phyloP scores from a whole-genome alignment of 2,888 invertebrate species.

The Idaea dimidiata region DNA sequence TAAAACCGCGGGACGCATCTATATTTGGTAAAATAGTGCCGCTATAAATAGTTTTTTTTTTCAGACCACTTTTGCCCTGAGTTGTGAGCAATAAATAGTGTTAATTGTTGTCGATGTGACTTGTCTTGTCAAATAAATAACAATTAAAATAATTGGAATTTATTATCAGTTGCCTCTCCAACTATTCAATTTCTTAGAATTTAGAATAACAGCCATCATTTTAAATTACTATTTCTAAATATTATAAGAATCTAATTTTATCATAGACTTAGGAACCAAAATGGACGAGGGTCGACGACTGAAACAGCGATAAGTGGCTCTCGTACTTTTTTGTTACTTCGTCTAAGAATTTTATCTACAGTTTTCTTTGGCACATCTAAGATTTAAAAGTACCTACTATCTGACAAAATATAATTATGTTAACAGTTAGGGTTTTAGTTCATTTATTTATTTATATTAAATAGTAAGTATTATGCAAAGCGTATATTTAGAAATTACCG shows the following conservation, averaged over 20 bases:
- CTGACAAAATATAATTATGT: slow-evolving; percentile 2
- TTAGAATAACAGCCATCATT: slow-evolving; percentile 38
- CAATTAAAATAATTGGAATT: too few relatives aligned
- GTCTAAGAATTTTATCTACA: slow-evolving; percentile 30
- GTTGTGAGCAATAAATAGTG: too few relatives aligned
- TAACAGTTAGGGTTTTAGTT: not conserved
- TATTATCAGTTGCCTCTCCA: slow-evolving; percentile 42
- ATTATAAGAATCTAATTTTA: not conserved
- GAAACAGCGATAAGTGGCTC: too few relatives aligned
- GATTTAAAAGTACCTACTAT: slow-evolving; percentile 10
- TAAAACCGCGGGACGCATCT: too few relatives aligned
- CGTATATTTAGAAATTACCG: not conserved
- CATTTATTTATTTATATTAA: not conserved
- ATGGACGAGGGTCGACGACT: too few relatives aligned
- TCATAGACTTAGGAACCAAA: too few relatives aligned
- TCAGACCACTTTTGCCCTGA: too few relatives aligned
- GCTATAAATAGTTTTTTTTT: too few relatives aligned
- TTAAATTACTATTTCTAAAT: slow-evolving; percentile 28
- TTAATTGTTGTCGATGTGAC: too few relatives aligned
- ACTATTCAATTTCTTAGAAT: slow-evolving; percentile 31
- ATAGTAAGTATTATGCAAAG: not conserved
- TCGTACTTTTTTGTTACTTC: slow-evolving; percentile 12
- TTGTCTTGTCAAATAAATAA: too few relatives aligned
- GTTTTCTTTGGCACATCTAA: slow-evolving; percentile 35
- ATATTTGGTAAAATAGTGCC: too few relatives aligned